Evolutionary conservation across 2,113 vertebrate species (phyloP).

Genomic region (Thryonomys swinderianus): DNA sequence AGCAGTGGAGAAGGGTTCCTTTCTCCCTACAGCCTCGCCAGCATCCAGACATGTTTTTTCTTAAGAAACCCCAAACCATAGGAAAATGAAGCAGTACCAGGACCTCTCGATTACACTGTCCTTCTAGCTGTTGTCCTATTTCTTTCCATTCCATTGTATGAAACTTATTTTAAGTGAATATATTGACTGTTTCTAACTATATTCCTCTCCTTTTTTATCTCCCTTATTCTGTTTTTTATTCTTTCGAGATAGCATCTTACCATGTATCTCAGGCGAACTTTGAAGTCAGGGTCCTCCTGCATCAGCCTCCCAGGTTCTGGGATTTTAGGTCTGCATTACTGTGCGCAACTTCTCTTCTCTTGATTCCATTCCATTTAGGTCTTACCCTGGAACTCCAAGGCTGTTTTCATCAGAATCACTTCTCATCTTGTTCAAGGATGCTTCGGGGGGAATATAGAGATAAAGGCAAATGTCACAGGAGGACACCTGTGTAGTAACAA

Average conservation of each 20-base stretch:
- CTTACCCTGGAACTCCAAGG: neutral
- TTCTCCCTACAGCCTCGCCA: too few relatives aligned
- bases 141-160: neutral
- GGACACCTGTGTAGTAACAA: neutral
- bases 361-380: neutral
- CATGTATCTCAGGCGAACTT: neutral
- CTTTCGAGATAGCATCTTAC: neutral
- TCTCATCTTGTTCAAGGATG: neutral
- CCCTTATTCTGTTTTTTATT: neutral
- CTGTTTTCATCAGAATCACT: neutral
- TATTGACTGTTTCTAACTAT: neutral
- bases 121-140: neutral
- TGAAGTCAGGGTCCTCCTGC: neutral
- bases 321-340: neutral
- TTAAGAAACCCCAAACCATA: neutral
- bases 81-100: neutral
- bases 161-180: neutral
- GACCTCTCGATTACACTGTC: neutral
- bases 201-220: neutral
- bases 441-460: neutral
- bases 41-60: conserved; percentile 15
- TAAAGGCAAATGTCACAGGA: neutral
- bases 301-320: neutral
- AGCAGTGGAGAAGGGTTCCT: too few relatives aligned
- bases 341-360: neutral